Evolutionary conservation across 2,888 invertebrate genomes (phyloP).

Genomic region (Erynnis tages): DNA sequence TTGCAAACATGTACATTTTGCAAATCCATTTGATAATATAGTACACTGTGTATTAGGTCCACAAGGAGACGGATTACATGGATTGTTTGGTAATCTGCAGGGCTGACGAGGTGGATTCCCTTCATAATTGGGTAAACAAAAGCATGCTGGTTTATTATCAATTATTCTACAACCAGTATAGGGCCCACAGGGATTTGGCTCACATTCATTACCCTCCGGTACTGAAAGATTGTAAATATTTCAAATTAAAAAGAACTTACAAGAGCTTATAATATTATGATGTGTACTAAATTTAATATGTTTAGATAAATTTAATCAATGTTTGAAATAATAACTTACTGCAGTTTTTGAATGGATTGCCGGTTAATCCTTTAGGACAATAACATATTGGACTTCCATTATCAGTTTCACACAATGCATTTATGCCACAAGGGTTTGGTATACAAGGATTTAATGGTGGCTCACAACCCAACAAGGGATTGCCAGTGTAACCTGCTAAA

Average conservation of each 20-base stretch:
- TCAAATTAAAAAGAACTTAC: conserved; percentile 81
- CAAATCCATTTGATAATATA: conserved; percentile 88
- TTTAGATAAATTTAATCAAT: too few relatives aligned
- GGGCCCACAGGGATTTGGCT: conserved; percentile 91
- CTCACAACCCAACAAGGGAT: conserved; percentile 86
- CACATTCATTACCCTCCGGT: conserved; percentile 92
- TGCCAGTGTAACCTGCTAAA: conserved; percentile 89
- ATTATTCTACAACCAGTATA: conserved; percentile 91
- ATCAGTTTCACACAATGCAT: conserved; percentile 92
- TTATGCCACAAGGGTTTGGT: conserved; percentile 93
- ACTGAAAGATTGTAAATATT: conserved; percentile 78
- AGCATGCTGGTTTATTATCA: conserved; percentile 89
- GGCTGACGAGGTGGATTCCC: conserved; percentile 89
- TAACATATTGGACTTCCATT: conserved; percentile 93
- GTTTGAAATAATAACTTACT: too few relatives aligned
- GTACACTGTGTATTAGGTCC: conserved; percentile 94
- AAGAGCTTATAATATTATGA: too few relatives aligned
- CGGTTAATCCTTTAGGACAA: conserved; percentile 94
- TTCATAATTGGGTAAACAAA: conserved; percentile 93
- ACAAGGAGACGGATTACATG: conserved; percentile 92
- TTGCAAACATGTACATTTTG: conserved; percentile 92
- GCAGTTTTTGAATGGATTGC: conserved; percentile 94
- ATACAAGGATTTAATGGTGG: conserved; percentile 89
- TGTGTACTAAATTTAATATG: too few relatives aligned
- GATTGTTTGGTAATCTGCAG: conserved; percentile 87